Evolutionary conservation across 2,113 vertebrate genomes (phyloP).

Genomic region (Bubo bubo): DNA sequence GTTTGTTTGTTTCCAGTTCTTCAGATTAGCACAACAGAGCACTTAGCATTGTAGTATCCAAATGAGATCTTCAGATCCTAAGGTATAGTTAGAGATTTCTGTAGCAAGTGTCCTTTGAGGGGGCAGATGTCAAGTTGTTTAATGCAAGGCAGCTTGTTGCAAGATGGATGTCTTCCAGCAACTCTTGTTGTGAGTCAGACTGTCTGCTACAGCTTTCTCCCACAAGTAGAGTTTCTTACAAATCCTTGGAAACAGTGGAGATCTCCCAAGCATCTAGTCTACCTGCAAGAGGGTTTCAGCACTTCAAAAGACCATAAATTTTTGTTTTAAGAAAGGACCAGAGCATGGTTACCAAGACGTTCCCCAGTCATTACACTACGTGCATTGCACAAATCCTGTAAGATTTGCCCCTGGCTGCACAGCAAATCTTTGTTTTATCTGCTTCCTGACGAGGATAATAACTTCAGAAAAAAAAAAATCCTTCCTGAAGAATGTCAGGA

Average conservation of each 20-base stretch:
- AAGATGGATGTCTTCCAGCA: neutral
- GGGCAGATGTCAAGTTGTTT: neutral
- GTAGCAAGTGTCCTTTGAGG: neutral
- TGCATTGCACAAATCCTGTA: neutral
- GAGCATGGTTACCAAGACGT: neutral
- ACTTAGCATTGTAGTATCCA: neutral
- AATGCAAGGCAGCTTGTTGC: neutral
- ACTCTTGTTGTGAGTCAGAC: neutral
- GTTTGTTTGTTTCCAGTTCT: neutral
- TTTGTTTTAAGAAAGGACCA: neutral
- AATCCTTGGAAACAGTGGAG: neutral
- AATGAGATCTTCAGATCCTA: neutral
- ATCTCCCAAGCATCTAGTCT: neutral
- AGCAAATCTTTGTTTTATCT: slow-evolving; percentile 25
- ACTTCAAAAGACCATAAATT: neutral
- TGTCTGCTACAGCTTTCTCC: neutral
- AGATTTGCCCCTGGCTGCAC: slow-evolving; percentile 2
- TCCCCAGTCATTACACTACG: neutral
- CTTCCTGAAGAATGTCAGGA: slow-evolving; percentile 30
- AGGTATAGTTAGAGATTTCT: neutral
- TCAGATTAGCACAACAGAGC: neutral
- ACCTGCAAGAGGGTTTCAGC: neutral
- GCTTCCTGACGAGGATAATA: slow-evolving; percentile 12
- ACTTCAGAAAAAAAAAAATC: slow-evolving; percentile 11
- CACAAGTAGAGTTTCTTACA: neutral